A percentile compares a stretch with the other conserved stretches of the same genome.
Evolutionary conservation across 2,797 vertebrate genomes (phyloP).

Genomic region (Borostomias antarcticus): DNA sequence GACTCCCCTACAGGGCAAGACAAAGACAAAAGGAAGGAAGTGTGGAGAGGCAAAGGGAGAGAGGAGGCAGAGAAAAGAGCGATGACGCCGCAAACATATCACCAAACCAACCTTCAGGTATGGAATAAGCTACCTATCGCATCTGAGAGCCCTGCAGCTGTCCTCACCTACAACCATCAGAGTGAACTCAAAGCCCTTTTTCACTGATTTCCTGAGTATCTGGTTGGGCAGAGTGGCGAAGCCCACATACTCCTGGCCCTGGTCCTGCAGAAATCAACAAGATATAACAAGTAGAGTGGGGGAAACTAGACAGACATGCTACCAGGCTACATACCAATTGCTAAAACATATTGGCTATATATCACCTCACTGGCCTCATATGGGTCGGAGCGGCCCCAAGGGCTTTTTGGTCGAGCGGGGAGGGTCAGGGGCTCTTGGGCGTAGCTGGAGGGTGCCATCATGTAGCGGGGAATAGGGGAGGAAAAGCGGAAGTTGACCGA

Average conservation of each 20-base stretch:
- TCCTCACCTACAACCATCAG: conserved; percentile 83
- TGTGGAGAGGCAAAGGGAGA: too few species aligned
- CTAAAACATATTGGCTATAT: too few species aligned
- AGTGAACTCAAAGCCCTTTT: conserved; percentile 82
- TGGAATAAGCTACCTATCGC: neutral
- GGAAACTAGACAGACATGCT: neutral
- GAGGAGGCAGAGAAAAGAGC: neutral
- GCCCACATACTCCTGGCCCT: conserved; percentile 83
- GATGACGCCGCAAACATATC: neutral
- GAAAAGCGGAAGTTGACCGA: neutral
- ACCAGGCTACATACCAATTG: neutral
- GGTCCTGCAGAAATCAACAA: conserved; percentile 58
- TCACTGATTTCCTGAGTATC: conserved; percentile 83
- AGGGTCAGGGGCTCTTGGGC: neutral
- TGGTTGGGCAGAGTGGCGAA: conserved; percentile 84
- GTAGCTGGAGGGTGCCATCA: neutral
- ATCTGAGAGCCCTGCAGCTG: neutral
- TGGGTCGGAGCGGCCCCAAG: conserved; percentile 5
- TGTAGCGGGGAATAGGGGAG: neutral
- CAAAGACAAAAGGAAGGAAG: too few species aligned
- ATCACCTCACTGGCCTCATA: conserved; percentile 10
- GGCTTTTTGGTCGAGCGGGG: conserved; percentile 1
- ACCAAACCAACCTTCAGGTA: too few species aligned
- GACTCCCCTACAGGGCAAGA: conserved; percentile 72
- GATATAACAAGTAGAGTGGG: neutral